These are phyloP conservation scores for Anas platyrhynchos DNA, from an alignment of 2,113 vertebrate genomes.

Conservation along the genomic window DNA sequence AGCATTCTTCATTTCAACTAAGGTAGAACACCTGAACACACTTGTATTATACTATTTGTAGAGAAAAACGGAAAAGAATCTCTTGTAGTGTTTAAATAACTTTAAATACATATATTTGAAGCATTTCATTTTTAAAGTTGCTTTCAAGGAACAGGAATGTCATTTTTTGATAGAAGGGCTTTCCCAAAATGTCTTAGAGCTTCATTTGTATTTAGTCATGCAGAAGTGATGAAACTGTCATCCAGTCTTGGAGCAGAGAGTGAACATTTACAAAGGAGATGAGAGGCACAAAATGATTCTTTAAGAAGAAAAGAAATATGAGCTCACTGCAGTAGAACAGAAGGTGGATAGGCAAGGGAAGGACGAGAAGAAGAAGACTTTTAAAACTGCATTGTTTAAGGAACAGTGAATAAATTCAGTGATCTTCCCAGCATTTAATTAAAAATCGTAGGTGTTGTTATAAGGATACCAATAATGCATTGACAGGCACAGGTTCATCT, in stretches of 20 bases:
- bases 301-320: background rate
- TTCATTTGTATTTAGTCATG: background rate
- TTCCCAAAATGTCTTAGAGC: background rate
- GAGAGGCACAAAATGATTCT: background rate
- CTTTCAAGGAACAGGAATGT: background rate
- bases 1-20: background rate
- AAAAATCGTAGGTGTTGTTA: background rate
- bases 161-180: background rate
- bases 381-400: background rate
- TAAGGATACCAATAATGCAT: background rate
- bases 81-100: background rate
- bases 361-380: background rate
- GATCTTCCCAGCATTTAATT: background rate
- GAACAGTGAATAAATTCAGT: background rate
- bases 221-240: slow-evolving; percentile 25
- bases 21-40: background rate
- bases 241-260: background rate
- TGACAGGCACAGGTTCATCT: background rate
- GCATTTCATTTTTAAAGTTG: background rate
- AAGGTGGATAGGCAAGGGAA: background rate
- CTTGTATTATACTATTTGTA: background rate
- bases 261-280: background rate
- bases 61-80: background rate
- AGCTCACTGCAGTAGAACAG: background rate
- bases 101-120: background rate